Percentiles rank a stretch among this genome's conserved stretches.
phyloP scores from a whole-genome alignment of 2,797 vertebrate species.

The Anguilla marmorata region DNA sequence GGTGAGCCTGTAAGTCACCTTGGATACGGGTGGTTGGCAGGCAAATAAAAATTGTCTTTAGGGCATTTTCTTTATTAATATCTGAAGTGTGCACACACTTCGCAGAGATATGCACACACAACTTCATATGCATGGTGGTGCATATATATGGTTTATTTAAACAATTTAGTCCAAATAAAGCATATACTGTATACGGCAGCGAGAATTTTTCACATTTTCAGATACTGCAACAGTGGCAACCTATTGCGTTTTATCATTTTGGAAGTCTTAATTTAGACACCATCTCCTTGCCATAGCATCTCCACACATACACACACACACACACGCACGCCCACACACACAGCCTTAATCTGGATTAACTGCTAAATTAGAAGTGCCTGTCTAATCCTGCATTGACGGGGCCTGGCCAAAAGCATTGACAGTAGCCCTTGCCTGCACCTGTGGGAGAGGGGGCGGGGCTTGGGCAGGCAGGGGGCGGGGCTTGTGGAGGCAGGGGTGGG shows the following conservation, averaged over 20 bases:
- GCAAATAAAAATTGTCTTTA: not conserved
- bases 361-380: conserved; percentile 52
- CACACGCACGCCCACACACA: too few relatives aligned
- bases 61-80: not conserved
- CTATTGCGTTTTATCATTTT: not conserved
- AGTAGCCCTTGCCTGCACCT: not conserved
- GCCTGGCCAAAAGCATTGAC: conserved; percentile 17
- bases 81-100: not conserved
- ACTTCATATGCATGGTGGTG: not conserved
- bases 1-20: not conserved
- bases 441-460: not conserved
- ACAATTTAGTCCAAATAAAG: too few relatives aligned
- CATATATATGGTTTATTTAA: not conserved
- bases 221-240: not conserved
- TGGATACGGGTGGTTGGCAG: not conserved
- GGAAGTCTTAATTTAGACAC: not conserved
- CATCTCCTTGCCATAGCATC: not conserved
- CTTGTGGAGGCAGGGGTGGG: not conserved
- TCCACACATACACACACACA: not conserved
- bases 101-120: not conserved
- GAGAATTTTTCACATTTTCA: not conserved
- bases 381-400: conserved; percentile 51
- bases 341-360: conserved; percentile 40
- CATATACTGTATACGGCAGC: not conserved
- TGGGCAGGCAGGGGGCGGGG: too few relatives aligned